These are phyloP conservation scores for Slavum lentiscoides DNA, from an alignment of 2,888 invertebrate species.

Conservation along the genomic window DNA sequence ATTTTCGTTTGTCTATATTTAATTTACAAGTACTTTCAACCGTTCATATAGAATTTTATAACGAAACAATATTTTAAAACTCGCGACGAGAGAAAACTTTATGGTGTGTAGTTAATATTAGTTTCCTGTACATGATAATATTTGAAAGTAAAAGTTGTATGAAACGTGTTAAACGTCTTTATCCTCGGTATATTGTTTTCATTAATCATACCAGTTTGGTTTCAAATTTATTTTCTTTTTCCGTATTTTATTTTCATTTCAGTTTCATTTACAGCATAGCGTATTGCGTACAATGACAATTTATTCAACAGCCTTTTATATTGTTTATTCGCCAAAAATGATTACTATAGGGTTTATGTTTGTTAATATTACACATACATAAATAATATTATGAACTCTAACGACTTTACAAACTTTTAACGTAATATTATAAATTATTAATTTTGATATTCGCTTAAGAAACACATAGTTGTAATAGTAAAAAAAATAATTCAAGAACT, in stretches of 20 bases:
- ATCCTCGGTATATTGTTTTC: not conserved
- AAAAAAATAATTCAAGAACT: no score
- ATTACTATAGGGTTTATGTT: not conserved
- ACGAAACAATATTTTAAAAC: no score
- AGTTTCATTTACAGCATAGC: not conserved
- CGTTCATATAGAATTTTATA: no score
- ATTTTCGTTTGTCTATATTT: no score
- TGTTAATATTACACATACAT: not conserved
- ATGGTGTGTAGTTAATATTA: not conserved
- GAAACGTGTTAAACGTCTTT: not conserved
- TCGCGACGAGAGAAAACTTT: no score
- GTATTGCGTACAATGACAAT: not conserved
- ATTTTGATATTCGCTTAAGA: conserved; percentile 1
- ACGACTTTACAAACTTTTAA: not conserved
- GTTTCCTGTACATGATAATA: not conserved
- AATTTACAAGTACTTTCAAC: no score
- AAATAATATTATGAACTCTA: no score
- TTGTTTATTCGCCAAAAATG: not conserved
- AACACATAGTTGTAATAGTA: not conserved
- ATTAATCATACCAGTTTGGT: not conserved
- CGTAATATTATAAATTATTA: not conserved
- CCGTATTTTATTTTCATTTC: not conserved
- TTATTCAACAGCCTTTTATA: not conserved
- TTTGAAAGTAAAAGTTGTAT: conserved; percentile 7
- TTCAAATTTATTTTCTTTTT: conserved; percentile 10